Evolutionary conservation across 1,140 invertebrate species (phyloP), one percentile per base, ranked within the genome.

Genomic region (Zaprionus gabonicus): DNA sequence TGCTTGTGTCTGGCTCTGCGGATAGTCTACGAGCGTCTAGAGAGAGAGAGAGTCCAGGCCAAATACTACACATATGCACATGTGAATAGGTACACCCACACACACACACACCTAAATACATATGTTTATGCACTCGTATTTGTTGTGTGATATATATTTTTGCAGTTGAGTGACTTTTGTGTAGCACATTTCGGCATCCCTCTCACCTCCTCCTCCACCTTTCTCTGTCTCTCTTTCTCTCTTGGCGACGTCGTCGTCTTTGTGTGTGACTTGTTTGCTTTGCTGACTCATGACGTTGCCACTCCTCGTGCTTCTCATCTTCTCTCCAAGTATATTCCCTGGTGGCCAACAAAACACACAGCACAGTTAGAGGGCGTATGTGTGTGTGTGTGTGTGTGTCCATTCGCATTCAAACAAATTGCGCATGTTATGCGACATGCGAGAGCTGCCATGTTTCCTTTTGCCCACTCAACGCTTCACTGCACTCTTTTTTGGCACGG

Each of bases 281-380:
- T 86, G 82, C 79, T 86, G 83, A 87, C 83, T 86, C 83, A 86
- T 86, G 83, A 86, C 66, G 71, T 86, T 71, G 71, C 71, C 80
- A 17, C 17, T 25, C 64, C 25, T 10, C 13, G 12, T 3, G n/a
- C 17, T 25, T 53, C 25, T 5, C 13, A 12, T 3, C 23, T 13
- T 34, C 13, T 23, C 23, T 23, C 7, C 25, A 34, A 17, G 49
- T 78, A 80, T 82, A 86, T 87, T 82, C 83, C 66, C 83, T 75
- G 17, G 51, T 86, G 83, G 75, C 83, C 83, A 82, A 79, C 79
- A 85, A 67, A 68, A 64, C 38, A 62, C 51, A 73, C 75, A 70
- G 38, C 66, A 78, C 71, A 34, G 17, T 20, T 58, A 59, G 73
- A 53, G 28, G 25, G 44, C 17, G 38, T 36, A 46, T 34, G 55